Evolutionary conservation across 2,888 invertebrate species (phyloP).

Genomic region (Drosophila kuntzei): DNA sequence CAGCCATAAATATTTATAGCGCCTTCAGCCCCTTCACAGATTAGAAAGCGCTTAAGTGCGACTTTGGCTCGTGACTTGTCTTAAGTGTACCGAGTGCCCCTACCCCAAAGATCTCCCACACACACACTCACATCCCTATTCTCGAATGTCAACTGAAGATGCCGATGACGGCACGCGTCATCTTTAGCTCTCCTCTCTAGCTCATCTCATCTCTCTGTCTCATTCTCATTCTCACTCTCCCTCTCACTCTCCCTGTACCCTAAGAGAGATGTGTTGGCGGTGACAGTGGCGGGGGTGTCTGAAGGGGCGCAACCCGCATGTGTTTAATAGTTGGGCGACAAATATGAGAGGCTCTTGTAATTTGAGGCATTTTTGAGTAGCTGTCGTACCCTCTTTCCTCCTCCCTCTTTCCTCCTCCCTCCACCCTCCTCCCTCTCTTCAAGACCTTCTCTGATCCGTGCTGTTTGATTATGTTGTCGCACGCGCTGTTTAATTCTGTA

Average conservation of each 20-base stretch:
- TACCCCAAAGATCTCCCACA: neutral
- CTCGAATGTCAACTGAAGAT: conserved; percentile 41
- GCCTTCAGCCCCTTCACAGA: conserved; percentile 62
- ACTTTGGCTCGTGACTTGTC: conserved; percentile 83
- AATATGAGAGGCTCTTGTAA: conserved; percentile 64
- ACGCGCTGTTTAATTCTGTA: conserved; percentile 83
- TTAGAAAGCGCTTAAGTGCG: conserved; percentile 82
- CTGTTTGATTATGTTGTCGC: conserved; percentile 84
- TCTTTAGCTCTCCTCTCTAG: conserved; percentile 18
- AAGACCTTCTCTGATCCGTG: conserved; percentile 35
- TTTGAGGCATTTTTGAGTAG: conserved; percentile 70
- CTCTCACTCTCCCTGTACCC: neutral
- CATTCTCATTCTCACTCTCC: neutral
- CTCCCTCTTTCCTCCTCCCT: neutral
- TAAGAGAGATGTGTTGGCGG: neutral
- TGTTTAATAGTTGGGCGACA: conserved; percentile 71
- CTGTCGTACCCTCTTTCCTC: conserved; percentile 6
- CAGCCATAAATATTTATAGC: conserved; percentile 73
- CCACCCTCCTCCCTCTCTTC: neutral
- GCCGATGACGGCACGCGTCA: conserved; percentile 62
- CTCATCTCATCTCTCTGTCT: neutral
- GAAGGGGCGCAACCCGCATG: conserved; percentile 57
- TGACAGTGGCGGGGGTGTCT: neutral
- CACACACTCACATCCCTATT: conserved; percentile 15
- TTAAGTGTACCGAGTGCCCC: conserved; percentile 65